Evolutionary conservation across 2,113 vertebrate genomes (phyloP), one percentile per base, ranked within the genome.

Genomic region (Marcusenius ussheri): DNA sequence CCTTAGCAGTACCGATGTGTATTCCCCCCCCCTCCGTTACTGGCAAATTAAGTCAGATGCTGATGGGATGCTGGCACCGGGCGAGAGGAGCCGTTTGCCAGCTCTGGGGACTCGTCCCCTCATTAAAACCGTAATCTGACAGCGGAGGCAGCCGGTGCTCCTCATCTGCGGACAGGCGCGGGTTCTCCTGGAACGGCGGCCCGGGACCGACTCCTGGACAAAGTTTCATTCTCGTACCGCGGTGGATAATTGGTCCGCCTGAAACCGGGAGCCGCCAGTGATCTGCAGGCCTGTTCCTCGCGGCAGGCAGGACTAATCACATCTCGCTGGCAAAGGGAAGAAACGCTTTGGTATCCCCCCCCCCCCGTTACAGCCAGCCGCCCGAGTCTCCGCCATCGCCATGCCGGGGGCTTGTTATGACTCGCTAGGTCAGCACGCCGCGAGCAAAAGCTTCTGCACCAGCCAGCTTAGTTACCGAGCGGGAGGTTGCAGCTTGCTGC

Each of bases 51-150:
- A 84, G 45, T 84, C 19, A 84, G 83, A 84, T 21, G 24, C 83
- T 84, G 42, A 84, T 70, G 66, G 49, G 31, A 49, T 74, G 49
- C 13, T 83, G 27, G 70, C 88, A 24, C 58, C 1, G 13, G 62
- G 46, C 27, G 42, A 31, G 46, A 47, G 46, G 21, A 47, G 46
- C 31, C 31, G 7, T 53, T 35, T 4, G 1, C 47, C 46, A 7
- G 88, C 70, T 80, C 88, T 49, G 85, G 31, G 50, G 19, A 45
- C 11, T 58, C 4, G 47, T 83, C 88, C 88, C 49, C 88, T 83
- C 70, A 83, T 83, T 89, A 89, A 42, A 80, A 83, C 35, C 35
- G 39, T 83, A 89, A 83, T 83, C 31, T 83, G 88, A 70, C 74
- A 89, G 88, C 47, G 24, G 39, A 27, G 27, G 50, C 19, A 5